These are phyloP conservation scores for Thaleichthys pacificus DNA, from an alignment of 2,797 vertebrate genomes.

Conservation along the genomic window DNA sequence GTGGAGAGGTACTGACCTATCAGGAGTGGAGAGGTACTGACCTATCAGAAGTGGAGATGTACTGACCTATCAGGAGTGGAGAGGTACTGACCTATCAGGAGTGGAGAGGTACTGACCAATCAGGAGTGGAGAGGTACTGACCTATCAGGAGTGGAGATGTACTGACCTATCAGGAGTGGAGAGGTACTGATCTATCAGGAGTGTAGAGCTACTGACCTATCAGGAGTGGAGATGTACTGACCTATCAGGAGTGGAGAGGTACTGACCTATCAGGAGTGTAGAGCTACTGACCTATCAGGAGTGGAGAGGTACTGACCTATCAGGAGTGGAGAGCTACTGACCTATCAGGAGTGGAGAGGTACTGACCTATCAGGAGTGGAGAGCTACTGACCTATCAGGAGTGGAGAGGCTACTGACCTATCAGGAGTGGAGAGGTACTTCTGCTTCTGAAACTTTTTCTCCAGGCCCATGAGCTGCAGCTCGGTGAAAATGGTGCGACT, in stretches of 20 bases:
- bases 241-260: too few relatives aligned
- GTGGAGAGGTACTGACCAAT: neutral
- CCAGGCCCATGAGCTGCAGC: slow-evolving; percentile 96
- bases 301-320: too few relatives aligned
- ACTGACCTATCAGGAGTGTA: too few relatives aligned
- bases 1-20: too few relatives aligned
- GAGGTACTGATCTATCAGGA: slow-evolving; percentile 81
- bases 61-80: too few relatives aligned
- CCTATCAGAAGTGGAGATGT: too few relatives aligned
- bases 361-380: neutral
- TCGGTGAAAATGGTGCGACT: slow-evolving; percentile 98
- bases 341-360: neutral
- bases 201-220: too few relatives aligned
- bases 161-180: slow-evolving; percentile 84
- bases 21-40: too few relatives aligned
- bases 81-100: neutral
- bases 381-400: neutral
- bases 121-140: neutral
- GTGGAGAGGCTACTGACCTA: slow-evolving; percentile 52
- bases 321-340: neutral
- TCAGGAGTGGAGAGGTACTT: slow-evolving; percentile 98
- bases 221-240: too few relatives aligned
- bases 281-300: too few relatives aligned
- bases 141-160: neutral
- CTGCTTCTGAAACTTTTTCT: slow-evolving; percentile 99